These are phyloP conservation scores for Serranus cabrilla DNA, from an alignment of 2,797 vertebrate genomes.

Conservation along the genomic window DNA sequence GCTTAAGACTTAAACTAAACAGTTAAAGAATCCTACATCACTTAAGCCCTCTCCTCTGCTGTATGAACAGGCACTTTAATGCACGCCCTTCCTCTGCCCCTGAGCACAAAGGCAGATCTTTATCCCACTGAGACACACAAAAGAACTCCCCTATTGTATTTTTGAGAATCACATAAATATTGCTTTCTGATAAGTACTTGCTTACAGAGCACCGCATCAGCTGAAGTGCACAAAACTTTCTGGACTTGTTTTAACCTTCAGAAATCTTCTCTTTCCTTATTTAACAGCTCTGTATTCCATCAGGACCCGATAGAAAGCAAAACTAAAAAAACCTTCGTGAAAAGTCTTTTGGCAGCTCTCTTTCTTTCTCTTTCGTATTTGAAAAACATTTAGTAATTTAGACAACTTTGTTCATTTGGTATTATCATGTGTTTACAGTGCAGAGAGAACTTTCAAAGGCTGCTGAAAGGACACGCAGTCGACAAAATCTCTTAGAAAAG, in stretches of 20 bases:
- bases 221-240: slow-evolving; percentile 23
- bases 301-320: neutral
- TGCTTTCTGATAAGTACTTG: slow-evolving; percentile 56
- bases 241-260: slow-evolving; percentile 43
- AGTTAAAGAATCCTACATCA: slow-evolving; percentile 25
- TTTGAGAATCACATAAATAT: slow-evolving; percentile 53
- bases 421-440: slow-evolving; percentile 17
- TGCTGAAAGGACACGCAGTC: slow-evolving; percentile 24
- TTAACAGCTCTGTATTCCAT: slow-evolving; percentile 12
- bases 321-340: neutral
- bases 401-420: neutral
- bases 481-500: slow-evolving; percentile 39
- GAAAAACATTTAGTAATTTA: slow-evolving; percentile 5
- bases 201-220: slow-evolving; percentile 29
- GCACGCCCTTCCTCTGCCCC: slow-evolving; percentile 55
- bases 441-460: slow-evolving; percentile 33
- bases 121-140: slow-evolving; percentile 50
- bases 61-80: slow-evolving; percentile 28
- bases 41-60: slow-evolving; percentile 6
- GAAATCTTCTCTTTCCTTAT: slow-evolving; percentile 3
- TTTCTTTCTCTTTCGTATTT: neutral
- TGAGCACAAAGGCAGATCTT: slow-evolving; percentile 60
- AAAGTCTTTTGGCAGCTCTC: slow-evolving; percentile 10
- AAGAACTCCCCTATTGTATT: slow-evolving; percentile 34
- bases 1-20: slow-evolving; percentile 10